A percentile compares a stretch with the other conserved stretches of the same genome.
Evolutionary conservation across 1,140 invertebrate species (phyloP).

Genomic region (Drosophila ambigua): DNA sequence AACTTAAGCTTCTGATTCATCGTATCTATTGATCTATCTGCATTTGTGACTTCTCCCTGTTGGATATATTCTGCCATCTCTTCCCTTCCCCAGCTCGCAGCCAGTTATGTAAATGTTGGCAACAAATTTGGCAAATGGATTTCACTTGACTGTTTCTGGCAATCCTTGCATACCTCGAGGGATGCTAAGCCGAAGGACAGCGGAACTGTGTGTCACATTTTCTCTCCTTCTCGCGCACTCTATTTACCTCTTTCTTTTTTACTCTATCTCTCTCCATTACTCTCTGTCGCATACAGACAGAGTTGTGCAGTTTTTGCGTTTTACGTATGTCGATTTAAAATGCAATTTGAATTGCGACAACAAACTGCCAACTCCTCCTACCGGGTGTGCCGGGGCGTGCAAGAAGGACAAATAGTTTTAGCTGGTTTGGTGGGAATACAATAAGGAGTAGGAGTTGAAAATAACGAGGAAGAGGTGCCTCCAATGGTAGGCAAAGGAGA

Average conservation of each 20-base stretch:
- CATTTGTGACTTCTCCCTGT: neutral
- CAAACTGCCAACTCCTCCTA: constrained; percentile 36
- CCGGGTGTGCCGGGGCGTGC: constrained; percentile 17
- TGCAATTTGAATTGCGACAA: constrained; percentile 65
- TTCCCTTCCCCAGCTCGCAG: neutral
- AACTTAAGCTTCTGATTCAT: neutral
- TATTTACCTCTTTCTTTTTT: no score
- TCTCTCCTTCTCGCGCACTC: no score
- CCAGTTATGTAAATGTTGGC: constrained; percentile 36
- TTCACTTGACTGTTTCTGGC: constrained; percentile 61
- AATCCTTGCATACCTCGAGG: constrained; percentile 49
- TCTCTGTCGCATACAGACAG: neutral
- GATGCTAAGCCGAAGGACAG: constrained; percentile 31
- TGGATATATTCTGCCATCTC: neutral
- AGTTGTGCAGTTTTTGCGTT: constrained; percentile 50
- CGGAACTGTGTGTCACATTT: constrained; percentile 3
- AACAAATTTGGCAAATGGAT: constrained; percentile 72
- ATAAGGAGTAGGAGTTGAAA: constrained; percentile 1
- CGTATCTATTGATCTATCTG: constrained; percentile 15
- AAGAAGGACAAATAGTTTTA: constrained; percentile 34
- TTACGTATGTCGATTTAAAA: constrained; percentile 72
- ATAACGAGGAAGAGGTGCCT: constrained; percentile 12
- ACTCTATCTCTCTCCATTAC: neutral
- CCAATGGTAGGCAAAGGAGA: constrained; percentile 40
- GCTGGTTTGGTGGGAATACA: constrained; percentile 21